A percentile compares a stretch with the other conserved stretches of the same genome.
Conservation (phyloP, 2,113 vertebrate genomes). For the Zonotrichia leucophrys region DNA sequence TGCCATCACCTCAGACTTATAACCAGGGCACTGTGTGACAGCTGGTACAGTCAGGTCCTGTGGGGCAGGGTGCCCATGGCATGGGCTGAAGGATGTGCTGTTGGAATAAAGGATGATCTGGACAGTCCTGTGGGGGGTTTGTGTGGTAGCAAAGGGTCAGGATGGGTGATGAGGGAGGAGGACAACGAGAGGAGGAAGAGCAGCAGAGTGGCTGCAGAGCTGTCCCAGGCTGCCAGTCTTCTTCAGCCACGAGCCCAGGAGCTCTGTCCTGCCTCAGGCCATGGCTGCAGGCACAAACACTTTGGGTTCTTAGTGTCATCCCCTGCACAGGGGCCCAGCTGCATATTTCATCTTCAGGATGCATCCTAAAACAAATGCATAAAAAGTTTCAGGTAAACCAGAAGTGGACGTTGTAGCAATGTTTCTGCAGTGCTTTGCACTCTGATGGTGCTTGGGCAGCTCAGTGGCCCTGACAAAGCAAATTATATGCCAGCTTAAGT, state of each 20-base stretch:
- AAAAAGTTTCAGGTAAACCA: not conserved
- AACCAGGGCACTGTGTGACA: not conserved
- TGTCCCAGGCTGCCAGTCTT: not conserved
- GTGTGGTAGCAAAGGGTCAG: not conserved
- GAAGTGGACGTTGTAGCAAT: not conserved
- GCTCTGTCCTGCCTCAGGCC: not conserved
- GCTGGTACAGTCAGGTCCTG: not conserved
- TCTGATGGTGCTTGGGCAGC: not conserved
- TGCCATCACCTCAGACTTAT: not conserved
- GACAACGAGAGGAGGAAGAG: not conserved
- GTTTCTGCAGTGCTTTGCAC: not conserved
- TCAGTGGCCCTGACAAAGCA: not conserved
- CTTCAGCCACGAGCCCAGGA: accelerated
- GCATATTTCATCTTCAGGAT: not conserved
- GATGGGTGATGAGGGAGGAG: not conserved
- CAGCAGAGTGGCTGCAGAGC: not conserved
- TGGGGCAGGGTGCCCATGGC: too few species aligned
- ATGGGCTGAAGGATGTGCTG: not conserved
- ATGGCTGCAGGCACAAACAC: not conserved
- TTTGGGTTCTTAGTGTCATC: not conserved
- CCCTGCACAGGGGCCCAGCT: not conserved
- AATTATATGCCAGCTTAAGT: not conserved
- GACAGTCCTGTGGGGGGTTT: not conserved
- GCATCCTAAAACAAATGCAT: not conserved
- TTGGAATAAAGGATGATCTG: not conserved